phyloP scores from a whole-genome alignment of 37 sponge, comb jelly and placozoan genomes.

The Mnemiopsis leidyi region DNA sequence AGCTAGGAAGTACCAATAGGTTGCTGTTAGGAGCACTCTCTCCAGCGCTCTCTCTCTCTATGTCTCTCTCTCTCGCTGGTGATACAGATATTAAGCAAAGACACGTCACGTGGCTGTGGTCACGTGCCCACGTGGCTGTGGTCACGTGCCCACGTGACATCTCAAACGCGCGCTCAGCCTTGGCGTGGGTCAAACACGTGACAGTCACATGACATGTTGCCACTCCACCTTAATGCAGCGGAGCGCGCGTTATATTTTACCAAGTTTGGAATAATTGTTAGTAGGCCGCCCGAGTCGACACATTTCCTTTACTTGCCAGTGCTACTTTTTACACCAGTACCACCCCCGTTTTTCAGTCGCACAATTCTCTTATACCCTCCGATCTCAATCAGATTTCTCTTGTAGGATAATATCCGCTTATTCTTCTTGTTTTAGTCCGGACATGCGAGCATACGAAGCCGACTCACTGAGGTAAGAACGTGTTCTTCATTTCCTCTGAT shows the following conservation, averaged over 20 bases:
- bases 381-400: neutral
- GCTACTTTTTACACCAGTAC: neutral
- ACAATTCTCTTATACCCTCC: neutral
- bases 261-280: neutral
- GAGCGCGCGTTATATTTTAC: neutral
- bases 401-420: neutral
- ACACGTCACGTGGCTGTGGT: neutral
- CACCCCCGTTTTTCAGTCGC: neutral
- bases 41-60: too few relatives aligned
- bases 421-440: neutral
- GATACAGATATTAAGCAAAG: neutral
- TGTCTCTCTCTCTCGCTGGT: too few relatives aligned
- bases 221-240: neutral
- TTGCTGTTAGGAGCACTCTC: neutral
- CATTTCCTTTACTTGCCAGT: neutral
- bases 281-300: neutral
- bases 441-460: neutral
- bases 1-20: neutral
- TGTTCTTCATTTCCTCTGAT: neutral
- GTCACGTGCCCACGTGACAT: neutral
- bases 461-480: neutral
- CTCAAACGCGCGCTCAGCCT: neutral
- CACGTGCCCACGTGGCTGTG: neutral
- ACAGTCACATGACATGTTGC: neutral
- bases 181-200: neutral